A percentile compares a stretch with the other conserved stretches of the same genome.
Conservation (phyloP, 2,888 invertebrate species). For the Lamproptera curius region DNA sequence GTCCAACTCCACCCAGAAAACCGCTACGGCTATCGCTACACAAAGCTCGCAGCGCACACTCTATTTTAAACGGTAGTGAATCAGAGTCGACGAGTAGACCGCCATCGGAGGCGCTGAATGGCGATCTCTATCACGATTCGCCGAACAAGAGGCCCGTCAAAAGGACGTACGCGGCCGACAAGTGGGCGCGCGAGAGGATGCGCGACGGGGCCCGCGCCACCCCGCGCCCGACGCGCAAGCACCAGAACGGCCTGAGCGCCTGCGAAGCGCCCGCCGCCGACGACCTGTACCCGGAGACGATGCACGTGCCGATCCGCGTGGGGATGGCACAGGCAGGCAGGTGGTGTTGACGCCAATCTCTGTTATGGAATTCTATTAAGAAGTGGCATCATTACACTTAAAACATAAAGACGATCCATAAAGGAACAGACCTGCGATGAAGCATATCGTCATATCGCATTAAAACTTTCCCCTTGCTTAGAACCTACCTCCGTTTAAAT, state of each 20-base stretch:
- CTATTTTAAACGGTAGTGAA: slow-evolving; percentile 73
- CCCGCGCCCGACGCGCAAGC: slow-evolving; percentile 53
- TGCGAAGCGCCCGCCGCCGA: slow-evolving; percentile 59
- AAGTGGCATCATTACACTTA: no score
- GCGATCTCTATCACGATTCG: slow-evolving; percentile 52
- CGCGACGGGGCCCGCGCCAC: slow-evolving; percentile 56
- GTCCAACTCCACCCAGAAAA: slow-evolving; percentile 91
- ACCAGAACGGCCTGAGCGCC: slow-evolving; percentile 44
- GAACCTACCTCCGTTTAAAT: slow-evolving; percentile 2
- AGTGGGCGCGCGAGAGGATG: slow-evolving; percentile 46
- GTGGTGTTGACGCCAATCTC: slow-evolving; percentile 43
- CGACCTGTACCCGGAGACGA: slow-evolving; percentile 55
- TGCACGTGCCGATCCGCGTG: slow-evolving; percentile 38
- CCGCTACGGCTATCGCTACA: slow-evolving; percentile 90
- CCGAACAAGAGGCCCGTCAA: slow-evolving; percentile 80
- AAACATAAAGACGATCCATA: no score
- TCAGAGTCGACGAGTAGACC: slow-evolving; percentile 62
- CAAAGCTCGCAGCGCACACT: slow-evolving; percentile 89
- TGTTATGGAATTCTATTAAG: neutral
- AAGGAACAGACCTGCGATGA: no score
- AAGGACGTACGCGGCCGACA: slow-evolving; percentile 69
- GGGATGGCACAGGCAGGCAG: slow-evolving; percentile 39
- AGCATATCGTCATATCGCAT: no score
- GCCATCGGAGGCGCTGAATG: slow-evolving; percentile 43
- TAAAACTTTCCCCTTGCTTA: no score